Percentiles rank a stretch among this genome's conserved stretches.
These are phyloP conservation scores for Gymnorhina tibicen DNA, from an alignment of 2,113 vertebrate genomes.

Conservation along the genomic window DNA sequence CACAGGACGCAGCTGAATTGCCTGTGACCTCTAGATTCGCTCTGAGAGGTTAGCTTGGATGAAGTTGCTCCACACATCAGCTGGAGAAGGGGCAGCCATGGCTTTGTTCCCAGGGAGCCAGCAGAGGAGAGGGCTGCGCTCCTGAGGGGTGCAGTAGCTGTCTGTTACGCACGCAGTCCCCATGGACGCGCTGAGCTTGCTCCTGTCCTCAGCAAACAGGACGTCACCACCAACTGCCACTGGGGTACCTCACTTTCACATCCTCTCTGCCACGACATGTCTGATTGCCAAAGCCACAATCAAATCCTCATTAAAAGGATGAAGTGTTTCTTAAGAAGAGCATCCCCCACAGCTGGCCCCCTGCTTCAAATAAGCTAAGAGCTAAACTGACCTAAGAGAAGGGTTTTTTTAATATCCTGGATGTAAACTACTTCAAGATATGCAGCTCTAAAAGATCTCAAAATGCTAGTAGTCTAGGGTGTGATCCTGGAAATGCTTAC, in stretches of 20 bases:
- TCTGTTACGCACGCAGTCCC: fast-evolving
- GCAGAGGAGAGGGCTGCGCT: not conserved
- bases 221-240: not conserved
- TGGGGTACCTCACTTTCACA: conserved; percentile 36
- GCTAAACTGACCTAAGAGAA: not conserved
- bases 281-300: not conserved
- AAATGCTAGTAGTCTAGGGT: not conserved
- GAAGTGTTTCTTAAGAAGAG: not conserved
- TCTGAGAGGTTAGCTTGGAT: not conserved
- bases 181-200: not conserved
- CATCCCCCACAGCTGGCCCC: not conserved
- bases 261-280: not conserved
- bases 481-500: not conserved
- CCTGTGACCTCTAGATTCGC: fast-evolving
- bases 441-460: not conserved
- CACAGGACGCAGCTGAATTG: not conserved
- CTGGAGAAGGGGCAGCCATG: not conserved
- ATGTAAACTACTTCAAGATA: not conserved
- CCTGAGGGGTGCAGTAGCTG: not conserved
- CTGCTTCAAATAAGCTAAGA: not conserved
- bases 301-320: not conserved
- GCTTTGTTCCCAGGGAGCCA: not conserved
- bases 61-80: not conserved
- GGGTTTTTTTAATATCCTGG: not conserved
- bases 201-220: conserved; percentile 22